phyloP scores from a whole-genome alignment of 2,797 vertebrate species.

The Pelobates cultripes region DNA sequence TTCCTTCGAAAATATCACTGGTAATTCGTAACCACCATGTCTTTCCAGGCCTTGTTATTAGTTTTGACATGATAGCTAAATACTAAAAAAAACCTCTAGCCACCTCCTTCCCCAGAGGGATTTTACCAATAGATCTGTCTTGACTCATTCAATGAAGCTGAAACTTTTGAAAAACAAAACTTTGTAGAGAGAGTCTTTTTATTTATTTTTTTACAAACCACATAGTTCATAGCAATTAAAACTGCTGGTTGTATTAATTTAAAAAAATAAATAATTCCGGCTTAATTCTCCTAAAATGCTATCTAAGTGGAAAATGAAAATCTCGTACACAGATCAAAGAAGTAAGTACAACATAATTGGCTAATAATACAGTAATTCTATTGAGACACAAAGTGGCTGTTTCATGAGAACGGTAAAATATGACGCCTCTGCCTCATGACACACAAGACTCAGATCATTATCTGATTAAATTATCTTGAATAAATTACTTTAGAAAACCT shows the following conservation, averaged over 20 bases:
- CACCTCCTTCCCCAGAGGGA: background rate
- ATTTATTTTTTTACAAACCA: background rate
- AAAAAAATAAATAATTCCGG: background rate
- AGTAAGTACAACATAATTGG: conserved; percentile 48
- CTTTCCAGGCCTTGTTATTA: too few species aligned
- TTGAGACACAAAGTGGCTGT: conserved; percentile 33
- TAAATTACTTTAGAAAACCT: conserved; percentile 34
- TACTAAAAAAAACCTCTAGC: background rate
- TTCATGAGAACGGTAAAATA: conserved; percentile 41
- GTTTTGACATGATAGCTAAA: too few species aligned
- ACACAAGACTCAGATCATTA: conserved; percentile 17
- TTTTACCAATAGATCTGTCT: background rate
- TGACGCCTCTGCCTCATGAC: conserved; percentile 29
- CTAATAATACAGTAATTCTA: conserved; percentile 52
- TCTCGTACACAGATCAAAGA: conserved; percentile 52
- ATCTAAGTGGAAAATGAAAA: conserved; percentile 18
- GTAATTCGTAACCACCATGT: too few species aligned
- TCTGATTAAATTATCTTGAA: conserved; percentile 26
- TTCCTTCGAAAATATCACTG: too few species aligned
- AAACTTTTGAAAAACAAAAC: background rate
- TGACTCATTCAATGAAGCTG: background rate
- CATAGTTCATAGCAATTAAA: conserved; percentile 12
- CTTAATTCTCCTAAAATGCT: conserved; percentile 40
- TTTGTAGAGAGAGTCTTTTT: background rate
- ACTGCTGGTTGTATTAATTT: conserved; percentile 8